Base-by-base conservation (phyloP, 2,797 vertebrate species). In the Pitangus sulphuratus region DNA sequence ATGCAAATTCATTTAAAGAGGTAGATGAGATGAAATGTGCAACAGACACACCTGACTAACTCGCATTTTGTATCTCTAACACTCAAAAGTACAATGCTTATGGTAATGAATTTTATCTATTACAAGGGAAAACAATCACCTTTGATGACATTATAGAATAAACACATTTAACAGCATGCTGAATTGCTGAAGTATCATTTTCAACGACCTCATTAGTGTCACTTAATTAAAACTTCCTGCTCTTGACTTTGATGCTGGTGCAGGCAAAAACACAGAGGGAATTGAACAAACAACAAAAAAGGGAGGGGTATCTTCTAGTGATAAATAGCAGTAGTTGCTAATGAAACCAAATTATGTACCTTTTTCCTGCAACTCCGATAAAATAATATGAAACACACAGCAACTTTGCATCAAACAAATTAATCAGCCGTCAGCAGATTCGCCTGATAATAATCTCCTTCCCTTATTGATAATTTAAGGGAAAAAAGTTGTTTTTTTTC, bases 191-290 rank as follows among this genome's bases (percentile, higher is more conserved):
- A 98, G 98, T 98, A 98, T 98, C 98, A 98, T 98, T 98, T 99
- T 98, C 98, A 98, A 98, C 97, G 98, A 98, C 98, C 98, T 99
- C 98, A 99, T 99, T 99, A 99, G 98, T 99, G 98, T 98, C 98
- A 98, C 98, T 99, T 99, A 99, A 99, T 99, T 99, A 99, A 99
- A 98, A 98, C 98, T 98, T 98, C 98, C 98, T 98, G 98, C 98
- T 98, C 98, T 98, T 99, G 98, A 99, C 98, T 99, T 98, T 98
- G 98, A 99, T 98, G 98, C 98, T 98, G 95, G 98, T 98, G 98
- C 98, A 98, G 98, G 98, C 98, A 97, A 98, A 98, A 98, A 98
- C 97, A 97, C 97, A 98, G 97, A 98, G 97, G 97, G 98, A 98
- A 98, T 98, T 98, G 98, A 98, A 98, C 98, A 98, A 98, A 98